Evolutionary conservation across 2,888 invertebrate genomes (phyloP).

Genomic region (Plagiodera versicolora): DNA sequence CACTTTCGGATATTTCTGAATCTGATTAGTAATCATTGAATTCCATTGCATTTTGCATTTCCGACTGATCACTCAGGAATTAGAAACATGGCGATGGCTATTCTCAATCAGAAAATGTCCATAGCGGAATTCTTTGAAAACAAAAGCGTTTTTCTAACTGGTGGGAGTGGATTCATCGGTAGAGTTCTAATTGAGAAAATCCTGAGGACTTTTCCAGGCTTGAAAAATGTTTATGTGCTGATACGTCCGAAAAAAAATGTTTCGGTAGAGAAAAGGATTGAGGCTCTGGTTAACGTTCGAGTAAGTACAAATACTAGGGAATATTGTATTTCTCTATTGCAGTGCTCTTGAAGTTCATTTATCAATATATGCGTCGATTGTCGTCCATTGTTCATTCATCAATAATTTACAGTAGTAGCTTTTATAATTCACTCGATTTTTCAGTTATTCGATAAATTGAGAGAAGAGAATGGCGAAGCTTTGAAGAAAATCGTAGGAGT

Average conservation of each 20-base stretch:
- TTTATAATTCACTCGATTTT: neutral
- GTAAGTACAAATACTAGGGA: neutral
- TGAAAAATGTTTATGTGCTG: slow-evolving; percentile 75
- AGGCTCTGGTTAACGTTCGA: neutral
- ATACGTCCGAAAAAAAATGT: slow-evolving; percentile 67
- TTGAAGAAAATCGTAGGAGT: neutral
- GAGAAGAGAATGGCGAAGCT: neutral
- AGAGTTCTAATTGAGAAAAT: slow-evolving; percentile 89
- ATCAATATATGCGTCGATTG: no score
- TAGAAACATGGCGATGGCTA: no score
- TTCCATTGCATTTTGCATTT: no score
- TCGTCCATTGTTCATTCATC: no score
- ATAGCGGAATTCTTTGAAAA: slow-evolving; percentile 68
- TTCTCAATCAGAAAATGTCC: neutral
- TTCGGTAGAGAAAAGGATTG: slow-evolving; percentile 57
- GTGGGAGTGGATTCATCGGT: slow-evolving; percentile 87
- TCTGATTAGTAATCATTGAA: no score
- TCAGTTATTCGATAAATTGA: neutral
- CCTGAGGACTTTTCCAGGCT: slow-evolving; percentile 74
- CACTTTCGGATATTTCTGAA: no score
- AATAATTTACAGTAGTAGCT: no score
- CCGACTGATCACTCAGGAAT: no score
- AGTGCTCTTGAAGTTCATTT: no score
- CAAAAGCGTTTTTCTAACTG: slow-evolving; percentile 77
- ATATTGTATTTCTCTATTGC: no score